These are phyloP conservation scores for Acrobeloides nanus DNA, from an alignment of 2,888 invertebrate genomes.

Conservation along the genomic window DNA sequence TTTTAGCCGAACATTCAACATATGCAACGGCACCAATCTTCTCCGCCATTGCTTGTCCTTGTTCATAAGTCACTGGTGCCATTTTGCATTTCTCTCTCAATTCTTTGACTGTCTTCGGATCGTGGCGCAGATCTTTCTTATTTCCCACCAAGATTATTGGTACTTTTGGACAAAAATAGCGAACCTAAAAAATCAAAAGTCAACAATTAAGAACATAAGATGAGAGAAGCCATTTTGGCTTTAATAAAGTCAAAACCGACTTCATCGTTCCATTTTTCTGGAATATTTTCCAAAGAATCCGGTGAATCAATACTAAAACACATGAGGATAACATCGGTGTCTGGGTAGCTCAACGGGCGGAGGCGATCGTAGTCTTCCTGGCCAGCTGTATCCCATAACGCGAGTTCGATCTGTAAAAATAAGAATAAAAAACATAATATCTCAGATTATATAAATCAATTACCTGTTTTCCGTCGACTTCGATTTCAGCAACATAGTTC, in stretches of 20 bases:
- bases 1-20: slow-evolving; percentile 97
- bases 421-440: slow-evolving; percentile 63
- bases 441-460: slow-evolving; percentile 4
- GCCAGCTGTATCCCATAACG: slow-evolving; percentile 95
- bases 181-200: slow-evolving; percentile 33
- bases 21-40: slow-evolving; percentile 84
- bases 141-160: slow-evolving; percentile 97
- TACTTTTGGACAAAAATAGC: slow-evolving; percentile 95
- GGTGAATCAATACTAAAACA: slow-evolving; percentile 99
- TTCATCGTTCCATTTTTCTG: slow-evolving; percentile 99
- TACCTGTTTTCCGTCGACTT: slow-evolving; percentile 84
- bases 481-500: slow-evolving; percentile 98
- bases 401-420: slow-evolving; percentile 70
- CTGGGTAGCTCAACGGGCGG: slow-evolving; percentile 90
- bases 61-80: slow-evolving; percentile 83
- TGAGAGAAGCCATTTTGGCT: background rate
- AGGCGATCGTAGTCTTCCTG: slow-evolving; percentile 78
- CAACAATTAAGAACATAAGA: background rate
- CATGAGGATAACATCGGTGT: slow-evolving; percentile 99
- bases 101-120: slow-evolving; percentile 56
- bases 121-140: slow-evolving; percentile 68
- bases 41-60: slow-evolving; percentile 93
- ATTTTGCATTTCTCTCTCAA: slow-evolving; percentile 96
- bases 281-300: slow-evolving; percentile 96
- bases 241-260: slow-evolving; percentile 61